These are phyloP conservation scores for Andrena cerasifolii DNA, from an alignment of 1,140 invertebrate species.

Conservation along the genomic window DNA sequence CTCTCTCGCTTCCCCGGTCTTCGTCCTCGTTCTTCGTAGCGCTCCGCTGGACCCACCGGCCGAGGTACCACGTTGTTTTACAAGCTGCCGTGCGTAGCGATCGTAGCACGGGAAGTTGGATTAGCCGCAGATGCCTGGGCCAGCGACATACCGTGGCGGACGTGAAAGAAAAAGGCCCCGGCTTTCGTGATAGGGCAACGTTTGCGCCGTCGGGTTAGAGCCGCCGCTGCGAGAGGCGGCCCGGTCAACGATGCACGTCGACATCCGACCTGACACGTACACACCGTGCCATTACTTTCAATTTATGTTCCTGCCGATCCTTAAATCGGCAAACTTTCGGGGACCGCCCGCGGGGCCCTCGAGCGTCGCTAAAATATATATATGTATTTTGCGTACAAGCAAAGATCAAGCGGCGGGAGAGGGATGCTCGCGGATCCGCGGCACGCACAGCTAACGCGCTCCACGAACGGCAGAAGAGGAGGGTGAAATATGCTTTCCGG, in stretches of 20 bases:
- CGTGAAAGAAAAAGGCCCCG: constrained; percentile 29
- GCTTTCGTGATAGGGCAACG: constrained; percentile 72
- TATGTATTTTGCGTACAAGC: not conserved
- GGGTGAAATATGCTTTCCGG: constrained; percentile 41
- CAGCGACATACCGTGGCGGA: constrained; percentile 25
- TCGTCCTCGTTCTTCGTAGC: not conserved
- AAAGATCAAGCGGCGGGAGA: not conserved
- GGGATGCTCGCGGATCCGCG: not conserved
- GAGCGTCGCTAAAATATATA: constrained; percentile 61
- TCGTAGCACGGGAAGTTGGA: constrained; percentile 52
- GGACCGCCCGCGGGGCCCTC: constrained; percentile 71
- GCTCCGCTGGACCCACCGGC: constrained; percentile 3
- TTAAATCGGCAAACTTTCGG: constrained; percentile 73
- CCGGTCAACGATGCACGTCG: constrained; percentile 57
- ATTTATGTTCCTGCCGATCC: constrained; percentile 76
- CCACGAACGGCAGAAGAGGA: not conserved
- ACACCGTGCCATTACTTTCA: constrained; percentile 77
- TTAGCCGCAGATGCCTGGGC: constrained; percentile 16
- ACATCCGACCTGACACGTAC: constrained; percentile 66
- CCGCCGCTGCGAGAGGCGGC: constrained; percentile 42
- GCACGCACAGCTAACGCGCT: constrained; percentile 19
- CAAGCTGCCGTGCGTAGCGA: constrained; percentile 58
- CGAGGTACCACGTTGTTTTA: constrained; percentile 47
- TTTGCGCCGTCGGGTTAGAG: constrained; percentile 64
- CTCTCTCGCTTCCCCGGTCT: not conserved